Conservation (phyloP, 2,113 vertebrate species). For the Syrmaticus mikado region DNA sequence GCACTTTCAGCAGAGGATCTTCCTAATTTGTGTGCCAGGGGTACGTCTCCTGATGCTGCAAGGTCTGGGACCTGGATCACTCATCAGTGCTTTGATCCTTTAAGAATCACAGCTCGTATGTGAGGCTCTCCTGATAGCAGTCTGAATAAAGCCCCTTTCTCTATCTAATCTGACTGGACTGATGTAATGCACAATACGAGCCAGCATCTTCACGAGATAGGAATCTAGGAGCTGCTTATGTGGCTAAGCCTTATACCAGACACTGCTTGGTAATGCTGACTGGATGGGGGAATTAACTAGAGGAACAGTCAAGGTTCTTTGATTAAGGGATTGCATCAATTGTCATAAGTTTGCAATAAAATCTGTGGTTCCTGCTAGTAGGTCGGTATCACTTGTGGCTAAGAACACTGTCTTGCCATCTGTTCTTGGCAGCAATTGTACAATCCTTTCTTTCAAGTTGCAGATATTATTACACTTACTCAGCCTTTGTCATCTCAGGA, state of each 20-base stretch:
- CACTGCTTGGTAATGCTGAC: background rate
- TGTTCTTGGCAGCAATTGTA: conserved; percentile 46
- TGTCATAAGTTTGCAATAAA: conserved; percentile 43
- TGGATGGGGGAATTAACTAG: conserved; percentile 35
- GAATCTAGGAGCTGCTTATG: conserved; percentile 57
- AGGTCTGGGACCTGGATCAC: conserved; percentile 17
- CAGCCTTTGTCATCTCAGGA: conserved; percentile 59
- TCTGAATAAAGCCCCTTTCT: conserved; percentile 65
- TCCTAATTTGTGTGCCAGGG: background rate
- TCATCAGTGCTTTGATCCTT: conserved; percentile 38
- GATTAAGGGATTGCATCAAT: conserved; percentile 55
- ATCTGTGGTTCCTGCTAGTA: conserved; percentile 45
- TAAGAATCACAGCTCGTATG: conserved; percentile 30
- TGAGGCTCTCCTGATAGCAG: conserved; percentile 32
- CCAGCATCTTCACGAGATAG: conserved; percentile 47
- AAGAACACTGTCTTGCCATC: conserved; percentile 64
- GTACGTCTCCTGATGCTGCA: background rate
- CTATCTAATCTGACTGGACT: conserved; percentile 44
- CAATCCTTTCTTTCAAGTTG: conserved; percentile 54
- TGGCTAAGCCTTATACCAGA: conserved; percentile 60
- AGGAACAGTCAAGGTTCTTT: conserved; percentile 52
- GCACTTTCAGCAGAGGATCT: background rate
- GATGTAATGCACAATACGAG: conserved; percentile 36
- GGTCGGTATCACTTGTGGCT: conserved; percentile 25
- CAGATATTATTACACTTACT: conserved; percentile 70